Conservation (phyloP, 2,888 invertebrate genomes). For the Phragmatobia fuliginosa region DNA sequence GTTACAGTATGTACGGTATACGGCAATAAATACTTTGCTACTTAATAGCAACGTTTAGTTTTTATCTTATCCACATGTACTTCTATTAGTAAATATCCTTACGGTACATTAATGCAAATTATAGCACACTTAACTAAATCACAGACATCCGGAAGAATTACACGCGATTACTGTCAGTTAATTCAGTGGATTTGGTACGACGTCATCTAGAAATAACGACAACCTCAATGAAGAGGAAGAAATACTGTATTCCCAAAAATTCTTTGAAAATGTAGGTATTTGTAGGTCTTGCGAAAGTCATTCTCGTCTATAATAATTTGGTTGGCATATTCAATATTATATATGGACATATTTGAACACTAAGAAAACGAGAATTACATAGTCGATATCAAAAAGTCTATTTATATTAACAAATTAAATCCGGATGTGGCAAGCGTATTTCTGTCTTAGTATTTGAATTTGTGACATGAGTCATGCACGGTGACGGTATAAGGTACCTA, state of each 20-base stretch:
- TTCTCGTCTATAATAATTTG: slow-evolving; percentile 28
- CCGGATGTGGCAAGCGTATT: slow-evolving; percentile 27
- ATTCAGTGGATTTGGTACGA: neutral
- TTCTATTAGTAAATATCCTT: neutral
- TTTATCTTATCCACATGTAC: neutral
- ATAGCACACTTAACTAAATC: neutral
- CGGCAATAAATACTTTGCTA: neutral
- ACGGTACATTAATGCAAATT: neutral
- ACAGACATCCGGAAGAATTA: neutral
- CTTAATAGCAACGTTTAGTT: neutral
- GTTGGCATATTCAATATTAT: slow-evolving; percentile 19
- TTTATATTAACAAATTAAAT: slow-evolving; percentile 28
- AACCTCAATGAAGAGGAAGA: neutral
- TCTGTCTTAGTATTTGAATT: slow-evolving; percentile 17
- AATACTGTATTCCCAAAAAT: slow-evolving; percentile 20
- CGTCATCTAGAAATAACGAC: neutral
- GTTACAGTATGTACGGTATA: neutral
- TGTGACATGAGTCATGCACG: slow-evolving; percentile 20
- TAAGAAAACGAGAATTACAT: slow-evolving; percentile 15
- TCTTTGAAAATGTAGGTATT: slow-evolving; percentile 33
- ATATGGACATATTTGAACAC: slow-evolving; percentile 26
- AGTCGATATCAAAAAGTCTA: slow-evolving; percentile 15
- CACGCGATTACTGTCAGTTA: neutral
- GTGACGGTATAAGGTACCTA: neutral
- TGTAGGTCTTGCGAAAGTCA: slow-evolving; percentile 39